Percentiles rank a stretch among this genome's conserved stretches.
These are phyloP conservation scores for Scylla paramamosain DNA, from an alignment of 1,140 invertebrate genomes.

Conservation along the genomic window DNA sequence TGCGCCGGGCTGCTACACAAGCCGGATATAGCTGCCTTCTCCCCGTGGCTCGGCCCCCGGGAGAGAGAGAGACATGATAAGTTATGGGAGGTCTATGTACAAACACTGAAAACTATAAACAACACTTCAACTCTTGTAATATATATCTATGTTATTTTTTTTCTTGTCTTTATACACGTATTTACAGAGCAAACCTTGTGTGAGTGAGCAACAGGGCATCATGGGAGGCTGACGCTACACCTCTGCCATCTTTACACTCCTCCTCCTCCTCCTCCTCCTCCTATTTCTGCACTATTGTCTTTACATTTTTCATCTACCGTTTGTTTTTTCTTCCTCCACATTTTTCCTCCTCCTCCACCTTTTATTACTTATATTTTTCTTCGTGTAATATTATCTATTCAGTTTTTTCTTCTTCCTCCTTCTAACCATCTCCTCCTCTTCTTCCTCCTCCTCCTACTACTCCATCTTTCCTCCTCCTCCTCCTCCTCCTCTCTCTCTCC, in stretches of 20 bases:
- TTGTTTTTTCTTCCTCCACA: no score
- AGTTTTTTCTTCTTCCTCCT: background rate
- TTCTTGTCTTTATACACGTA: conserved; percentile 67
- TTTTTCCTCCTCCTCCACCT: no score
- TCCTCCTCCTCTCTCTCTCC: no score
- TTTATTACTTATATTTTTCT: no score
- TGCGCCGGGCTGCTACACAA: no score
- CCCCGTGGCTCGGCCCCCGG: background rate
- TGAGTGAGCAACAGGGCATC: conserved; percentile 70
- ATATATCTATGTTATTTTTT: conserved; percentile 65
- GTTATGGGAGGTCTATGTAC: conserved; percentile 57
- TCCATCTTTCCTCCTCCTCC: no score
- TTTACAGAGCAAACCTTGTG: conserved; percentile 69
- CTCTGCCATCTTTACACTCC: background rate
- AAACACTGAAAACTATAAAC: conserved; percentile 72
- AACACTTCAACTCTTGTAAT: conserved; percentile 70
- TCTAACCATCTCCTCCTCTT: no score
- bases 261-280: background rate
- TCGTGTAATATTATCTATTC: no score
- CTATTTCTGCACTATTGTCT: background rate
- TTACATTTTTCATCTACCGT: no score
- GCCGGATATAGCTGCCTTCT: background rate
- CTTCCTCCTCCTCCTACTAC: no score
- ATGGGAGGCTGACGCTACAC: background rate
- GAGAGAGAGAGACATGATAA: background rate